Evolutionary conservation across 2,888 invertebrate genomes (phyloP), one percentile per base, ranked within the genome.

Genomic region (Priocnemis perturbator): DNA sequence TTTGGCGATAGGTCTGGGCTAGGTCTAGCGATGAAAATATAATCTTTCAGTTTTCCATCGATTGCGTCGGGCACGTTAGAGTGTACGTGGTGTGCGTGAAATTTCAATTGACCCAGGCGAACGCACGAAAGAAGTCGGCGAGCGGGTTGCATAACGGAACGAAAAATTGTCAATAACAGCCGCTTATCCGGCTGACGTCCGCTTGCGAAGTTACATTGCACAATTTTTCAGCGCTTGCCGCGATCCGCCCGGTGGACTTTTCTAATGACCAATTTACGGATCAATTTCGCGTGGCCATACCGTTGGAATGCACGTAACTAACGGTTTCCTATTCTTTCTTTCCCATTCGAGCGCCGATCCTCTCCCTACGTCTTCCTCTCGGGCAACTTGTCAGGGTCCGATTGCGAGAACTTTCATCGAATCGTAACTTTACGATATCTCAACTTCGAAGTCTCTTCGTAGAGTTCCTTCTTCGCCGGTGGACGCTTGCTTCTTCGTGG

Each of bases 261-360:
- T 30, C 65, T 82, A 82, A 82, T 78, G 79, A 74, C 73, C 82
- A 84, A 85, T 86, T 85, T 84, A 71, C 72, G 70, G 79, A 83
- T 83, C 85, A 84, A 86, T 86, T 84, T 82, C 71, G 77, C 80
- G 69, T 75, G 73, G 53, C 70, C 67, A 72, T 81, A 81, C 80
- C 83, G 82, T 84, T 84, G 76, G 69, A 69, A 69, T 70, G 63
- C 69, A 60, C 67, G 60, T 59, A 61, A 20, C 60, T 80, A 80
- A 81, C 79, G 82, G 79, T 75, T 63, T 19, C 14, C 17, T 17
- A 23, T 45, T 15, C 55, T 23, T 14, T 20, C 52, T 45, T 17
- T 61, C 44, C 45, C 44, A 17, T n/a, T 14, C 4, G 11, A 56
- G 7, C 26, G 50, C n/a, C 19, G 20, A 14, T 23, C 23, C 53